Evolutionary conservation across 2,888 invertebrate species (phyloP).

Genomic region (Dicycla oo): DNA sequence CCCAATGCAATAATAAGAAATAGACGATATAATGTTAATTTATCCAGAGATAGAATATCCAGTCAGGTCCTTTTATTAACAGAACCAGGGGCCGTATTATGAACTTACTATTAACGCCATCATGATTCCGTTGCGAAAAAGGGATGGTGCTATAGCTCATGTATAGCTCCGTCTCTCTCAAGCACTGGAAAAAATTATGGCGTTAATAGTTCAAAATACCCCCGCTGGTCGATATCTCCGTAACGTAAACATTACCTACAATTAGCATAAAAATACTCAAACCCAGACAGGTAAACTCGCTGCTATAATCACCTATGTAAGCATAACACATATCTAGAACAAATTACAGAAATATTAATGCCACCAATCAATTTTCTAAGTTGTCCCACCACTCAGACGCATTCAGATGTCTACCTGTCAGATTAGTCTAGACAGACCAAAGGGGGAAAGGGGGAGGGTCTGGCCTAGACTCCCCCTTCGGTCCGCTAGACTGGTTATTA

Average conservation of each 20-base stretch:
- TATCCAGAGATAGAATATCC: neutral
- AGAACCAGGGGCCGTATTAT: too few relatives aligned
- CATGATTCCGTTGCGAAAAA: too few relatives aligned
- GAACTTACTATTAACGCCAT: too few relatives aligned
- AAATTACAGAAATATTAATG: constrained; percentile 9
- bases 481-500: constrained; percentile 38
- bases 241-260: neutral
- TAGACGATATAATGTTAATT: too few relatives aligned
- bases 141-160: too few relatives aligned
- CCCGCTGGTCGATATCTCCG: too few relatives aligned
- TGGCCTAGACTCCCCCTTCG: constrained; percentile 16
- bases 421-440: constrained; percentile 65
- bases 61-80: neutral
- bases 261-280: neutral
- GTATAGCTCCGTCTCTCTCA: too few relatives aligned
- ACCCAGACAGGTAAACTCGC: neutral
- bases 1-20: neutral
- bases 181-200: too few relatives aligned
- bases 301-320: neutral
- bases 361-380: constrained; percentile 26
- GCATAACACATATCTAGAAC: neutral
- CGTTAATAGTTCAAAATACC: too few relatives aligned
- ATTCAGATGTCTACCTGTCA: constrained; percentile 59
- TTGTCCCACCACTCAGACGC: constrained; percentile 32
- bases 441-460: constrained; percentile 20